phyloP scores from a whole-genome alignment of 2,113 vertebrate species.

The Proteles cristata region DNA sequence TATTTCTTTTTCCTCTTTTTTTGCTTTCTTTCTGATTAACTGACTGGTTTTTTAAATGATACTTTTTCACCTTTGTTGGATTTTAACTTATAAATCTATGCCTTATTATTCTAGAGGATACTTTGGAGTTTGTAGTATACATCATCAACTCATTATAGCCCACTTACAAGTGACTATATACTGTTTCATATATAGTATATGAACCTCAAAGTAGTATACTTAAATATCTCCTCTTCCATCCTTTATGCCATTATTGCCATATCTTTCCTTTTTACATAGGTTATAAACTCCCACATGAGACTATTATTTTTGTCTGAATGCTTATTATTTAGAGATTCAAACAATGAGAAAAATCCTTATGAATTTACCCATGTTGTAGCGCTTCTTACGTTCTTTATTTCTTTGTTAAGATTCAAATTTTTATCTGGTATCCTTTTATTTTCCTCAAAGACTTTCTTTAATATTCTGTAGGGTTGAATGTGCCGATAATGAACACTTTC shows the following conservation, averaged over 20 bases:
- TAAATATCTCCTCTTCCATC: background rate
- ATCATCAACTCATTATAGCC: background rate
- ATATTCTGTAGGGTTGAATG: background rate
- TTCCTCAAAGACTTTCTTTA: background rate
- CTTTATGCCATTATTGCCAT: background rate
- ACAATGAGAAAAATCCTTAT: background rate
- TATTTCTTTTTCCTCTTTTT: background rate
- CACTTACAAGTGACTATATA: background rate
- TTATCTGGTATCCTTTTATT: background rate
- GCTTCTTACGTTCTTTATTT: background rate
- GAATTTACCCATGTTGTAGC: background rate
- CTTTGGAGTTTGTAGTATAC: background rate
- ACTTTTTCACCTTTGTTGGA: background rate
- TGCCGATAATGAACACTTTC: background rate
- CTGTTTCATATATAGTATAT: background rate
- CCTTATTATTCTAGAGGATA: background rate
- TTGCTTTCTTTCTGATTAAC: background rate
- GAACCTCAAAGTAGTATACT: background rate
- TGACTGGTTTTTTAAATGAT: background rate
- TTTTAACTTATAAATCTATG: background rate
- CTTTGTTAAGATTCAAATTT: background rate
- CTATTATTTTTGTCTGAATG: background rate
- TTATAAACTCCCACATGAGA: background rate
- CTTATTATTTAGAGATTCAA: background rate
- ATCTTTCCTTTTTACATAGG: background rate